A percentile compares a stretch with the other conserved stretches of the same genome.
phyloP scores from a whole-genome alignment of 2,113 vertebrate species.

The Corynorhinus townsendii region DNA sequence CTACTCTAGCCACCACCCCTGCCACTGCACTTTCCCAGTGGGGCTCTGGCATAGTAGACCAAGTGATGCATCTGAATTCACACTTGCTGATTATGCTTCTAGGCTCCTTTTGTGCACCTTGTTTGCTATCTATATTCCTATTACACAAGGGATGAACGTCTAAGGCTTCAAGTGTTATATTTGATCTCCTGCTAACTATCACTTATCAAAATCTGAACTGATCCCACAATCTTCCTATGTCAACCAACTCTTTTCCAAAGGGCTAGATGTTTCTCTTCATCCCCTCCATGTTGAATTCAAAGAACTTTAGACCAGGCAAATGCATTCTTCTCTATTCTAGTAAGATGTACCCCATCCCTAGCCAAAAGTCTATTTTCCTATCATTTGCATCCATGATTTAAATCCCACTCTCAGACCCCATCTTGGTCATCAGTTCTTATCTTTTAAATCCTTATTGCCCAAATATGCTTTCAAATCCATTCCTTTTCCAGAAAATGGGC shows the following conservation, averaged over 20 bases:
- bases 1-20: not conserved
- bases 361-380: not conserved
- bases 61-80: not conserved
- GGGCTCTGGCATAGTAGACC: not conserved
- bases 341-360: not conserved
- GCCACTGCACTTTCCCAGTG: not conserved
- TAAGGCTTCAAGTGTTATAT: not conserved
- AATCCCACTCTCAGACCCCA: not conserved
- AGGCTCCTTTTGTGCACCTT: not conserved
- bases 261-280: not conserved
- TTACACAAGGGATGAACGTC: not conserved
- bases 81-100: not conserved
- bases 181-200: not conserved
- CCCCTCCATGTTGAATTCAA: not conserved
- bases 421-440: not conserved
- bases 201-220: not conserved
- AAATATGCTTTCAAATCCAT: not conserved
- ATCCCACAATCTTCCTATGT: not conserved
- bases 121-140: not conserved
- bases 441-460: not conserved
- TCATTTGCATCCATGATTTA: not conserved
- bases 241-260: not conserved
- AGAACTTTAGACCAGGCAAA: not conserved
- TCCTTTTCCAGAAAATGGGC: not conserved
- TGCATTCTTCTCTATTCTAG: not conserved